phyloP scores from a whole-genome alignment of 1,140 invertebrate genomes.

The Ostrea denselamellosa region DNA sequence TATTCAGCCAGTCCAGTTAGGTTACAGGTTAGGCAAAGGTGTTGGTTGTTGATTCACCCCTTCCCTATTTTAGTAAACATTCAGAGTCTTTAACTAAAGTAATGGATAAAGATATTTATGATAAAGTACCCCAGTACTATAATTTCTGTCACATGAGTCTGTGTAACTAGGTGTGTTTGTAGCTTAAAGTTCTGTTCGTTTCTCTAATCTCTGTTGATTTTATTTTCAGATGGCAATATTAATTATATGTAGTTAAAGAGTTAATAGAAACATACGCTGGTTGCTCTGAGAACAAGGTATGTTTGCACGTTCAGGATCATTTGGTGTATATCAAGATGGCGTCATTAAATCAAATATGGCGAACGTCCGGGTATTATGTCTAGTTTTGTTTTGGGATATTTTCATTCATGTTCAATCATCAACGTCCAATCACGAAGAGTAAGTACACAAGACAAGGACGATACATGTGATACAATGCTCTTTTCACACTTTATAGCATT shows the following conservation, averaged over 20 bases:
- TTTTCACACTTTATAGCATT: too few relatives aligned
- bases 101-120: too few relatives aligned
- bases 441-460: not conserved
- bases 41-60: too few relatives aligned
- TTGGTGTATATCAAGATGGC: not conserved
- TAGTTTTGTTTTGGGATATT: not conserved
- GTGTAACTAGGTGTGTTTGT: too few relatives aligned
- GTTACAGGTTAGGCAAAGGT: too few relatives aligned
- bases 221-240: not conserved
- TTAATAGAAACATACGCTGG: not conserved
- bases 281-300: constrained; percentile 1
- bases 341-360: not conserved
- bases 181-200: not conserved
- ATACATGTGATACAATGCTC: too few relatives aligned
- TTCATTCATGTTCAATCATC: not conserved
- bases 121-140: too few relatives aligned
- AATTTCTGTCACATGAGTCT: too few relatives aligned
- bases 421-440: not conserved
- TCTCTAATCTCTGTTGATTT: constrained; percentile 11
- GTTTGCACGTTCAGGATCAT: not conserved
- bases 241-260: not conserved
- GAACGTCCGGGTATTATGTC: not conserved
- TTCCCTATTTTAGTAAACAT: too few relatives aligned
- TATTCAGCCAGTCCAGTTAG: too few relatives aligned
- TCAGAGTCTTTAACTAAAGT: too few relatives aligned